Percentiles rank a stretch among this genome's conserved stretches.
Evolutionary conservation across 2,797 vertebrate genomes (phyloP).

Genomic region (Poeciliopsis infans): DNA sequence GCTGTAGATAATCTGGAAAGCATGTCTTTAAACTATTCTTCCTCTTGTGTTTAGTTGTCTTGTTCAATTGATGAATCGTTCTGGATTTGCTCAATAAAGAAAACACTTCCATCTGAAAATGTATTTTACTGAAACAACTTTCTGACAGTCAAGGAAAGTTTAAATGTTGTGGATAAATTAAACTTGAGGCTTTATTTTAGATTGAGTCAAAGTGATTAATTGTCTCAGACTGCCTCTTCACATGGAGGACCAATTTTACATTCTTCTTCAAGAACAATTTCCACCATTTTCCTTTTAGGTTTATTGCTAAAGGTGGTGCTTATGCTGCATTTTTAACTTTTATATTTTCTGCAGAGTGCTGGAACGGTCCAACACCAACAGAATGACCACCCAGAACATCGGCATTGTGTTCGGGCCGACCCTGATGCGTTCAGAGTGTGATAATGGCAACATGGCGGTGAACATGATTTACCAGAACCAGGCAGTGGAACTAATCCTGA

Average conservation of each 20-base stretch:
- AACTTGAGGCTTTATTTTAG: background rate
- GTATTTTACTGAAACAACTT: background rate
- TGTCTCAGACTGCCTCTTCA: background rate
- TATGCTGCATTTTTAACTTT: background rate
- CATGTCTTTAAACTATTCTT: background rate
- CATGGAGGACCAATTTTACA: background rate
- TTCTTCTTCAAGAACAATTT: background rate
- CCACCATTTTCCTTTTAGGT: background rate
- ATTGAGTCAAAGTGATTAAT: background rate
- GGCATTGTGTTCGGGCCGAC: constrained; percentile 94
- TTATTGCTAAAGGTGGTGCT: background rate
- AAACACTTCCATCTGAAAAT: background rate
- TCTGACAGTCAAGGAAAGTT: background rate
- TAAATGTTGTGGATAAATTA: background rate
- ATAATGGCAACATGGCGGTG: constrained; percentile 86
- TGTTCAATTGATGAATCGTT: background rate
- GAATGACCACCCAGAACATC: constrained; percentile 93
- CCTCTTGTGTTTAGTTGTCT: background rate
- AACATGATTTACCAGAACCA: constrained; percentile 91
- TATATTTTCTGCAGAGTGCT: constrained; percentile 81
- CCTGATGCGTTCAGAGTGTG: constrained; percentile 87
- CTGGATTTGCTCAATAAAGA: background rate
- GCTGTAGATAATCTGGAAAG: background rate
- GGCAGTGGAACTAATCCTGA: constrained; percentile 90
- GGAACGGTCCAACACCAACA: constrained; percentile 82